Percentiles rank a stretch among this genome's conserved stretches.
Evolutionary conservation across 2,113 vertebrate genomes (phyloP).

Genomic region (Zosterops borbonicus): DNA sequence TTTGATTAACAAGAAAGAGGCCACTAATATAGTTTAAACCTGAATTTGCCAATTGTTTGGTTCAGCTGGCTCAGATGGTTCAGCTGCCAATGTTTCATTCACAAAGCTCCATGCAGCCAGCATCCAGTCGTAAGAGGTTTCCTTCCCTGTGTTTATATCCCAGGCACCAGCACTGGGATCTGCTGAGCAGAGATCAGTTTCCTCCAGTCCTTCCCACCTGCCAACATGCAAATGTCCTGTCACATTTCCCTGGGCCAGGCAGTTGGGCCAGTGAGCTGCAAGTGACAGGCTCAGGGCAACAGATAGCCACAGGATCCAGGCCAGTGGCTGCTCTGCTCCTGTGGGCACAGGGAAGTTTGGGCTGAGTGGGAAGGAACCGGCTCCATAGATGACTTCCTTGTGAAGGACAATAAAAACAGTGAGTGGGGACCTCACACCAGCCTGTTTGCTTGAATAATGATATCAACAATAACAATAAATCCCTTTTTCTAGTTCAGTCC

Average conservation of each 20-base stretch:
- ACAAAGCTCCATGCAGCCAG: accelerated
- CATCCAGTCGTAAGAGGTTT: neutral
- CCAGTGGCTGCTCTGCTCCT: neutral
- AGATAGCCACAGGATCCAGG: neutral
- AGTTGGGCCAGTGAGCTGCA: accelerated
- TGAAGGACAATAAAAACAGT: neutral
- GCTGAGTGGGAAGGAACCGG: accelerated
- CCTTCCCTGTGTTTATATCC: neutral
- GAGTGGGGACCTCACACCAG: neutral
- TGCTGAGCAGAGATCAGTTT: neutral
- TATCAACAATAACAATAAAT: neutral
- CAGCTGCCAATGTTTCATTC: neutral
- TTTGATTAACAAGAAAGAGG: neutral
- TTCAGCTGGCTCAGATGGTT: neutral
- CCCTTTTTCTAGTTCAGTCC: neutral
- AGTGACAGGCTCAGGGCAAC: accelerated
- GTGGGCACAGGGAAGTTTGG: neutral
- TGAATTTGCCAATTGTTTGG: neutral
- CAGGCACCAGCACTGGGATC: accelerated
- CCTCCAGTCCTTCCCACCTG: neutral
- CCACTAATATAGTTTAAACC: neutral
- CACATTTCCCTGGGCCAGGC: neutral
- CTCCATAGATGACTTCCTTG: neutral
- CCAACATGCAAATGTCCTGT: neutral
- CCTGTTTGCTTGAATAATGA: neutral